Conservation (phyloP, 2,113 vertebrate genomes). For the Toxotes jaculatrix region DNA sequence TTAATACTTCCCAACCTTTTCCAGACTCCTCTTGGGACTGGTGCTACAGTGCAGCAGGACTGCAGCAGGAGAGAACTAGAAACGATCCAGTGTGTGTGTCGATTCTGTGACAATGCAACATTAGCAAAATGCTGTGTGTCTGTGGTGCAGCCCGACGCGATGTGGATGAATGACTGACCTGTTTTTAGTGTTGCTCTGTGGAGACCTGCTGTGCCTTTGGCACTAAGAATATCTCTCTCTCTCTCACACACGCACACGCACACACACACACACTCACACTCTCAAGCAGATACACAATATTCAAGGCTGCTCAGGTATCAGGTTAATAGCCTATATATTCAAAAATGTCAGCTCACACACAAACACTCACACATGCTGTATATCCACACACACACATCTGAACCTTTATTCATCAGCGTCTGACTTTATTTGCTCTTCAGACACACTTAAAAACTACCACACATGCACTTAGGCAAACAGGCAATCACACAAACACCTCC, state of each 20-base stretch:
- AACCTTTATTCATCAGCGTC: background rate
- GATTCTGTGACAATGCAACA: conserved; percentile 33
- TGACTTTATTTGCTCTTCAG: background rate
- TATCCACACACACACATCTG: background rate
- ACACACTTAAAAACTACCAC: background rate
- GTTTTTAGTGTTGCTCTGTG: conserved; percentile 62
- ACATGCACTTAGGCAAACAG: background rate
- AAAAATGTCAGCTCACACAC: background rate
- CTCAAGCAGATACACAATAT: background rate
- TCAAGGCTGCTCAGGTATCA: background rate
- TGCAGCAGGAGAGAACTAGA: conserved; percentile 32
- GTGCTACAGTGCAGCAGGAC: conserved; percentile 11
- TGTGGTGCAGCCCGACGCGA: conserved; percentile 7
- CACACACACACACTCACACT: background rate
- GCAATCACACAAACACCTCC: background rate
- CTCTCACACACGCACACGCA: background rate
- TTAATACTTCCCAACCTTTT: conserved; percentile 11
- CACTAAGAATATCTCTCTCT: background rate
- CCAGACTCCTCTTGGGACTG: background rate
- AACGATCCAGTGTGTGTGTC: conserved; percentile 7
- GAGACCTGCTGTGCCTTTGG: conserved; percentile 20
- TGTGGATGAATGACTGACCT: conserved; percentile 57
- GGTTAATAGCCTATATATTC: conserved; percentile 14
- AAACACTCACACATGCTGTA: background rate
- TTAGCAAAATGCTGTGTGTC: conserved; percentile 16